A percentile compares a stretch with the other conserved stretches of the same genome.
phyloP scores from a whole-genome alignment of 2,113 vertebrate species.

The Hydrolagus affinis region DNA sequence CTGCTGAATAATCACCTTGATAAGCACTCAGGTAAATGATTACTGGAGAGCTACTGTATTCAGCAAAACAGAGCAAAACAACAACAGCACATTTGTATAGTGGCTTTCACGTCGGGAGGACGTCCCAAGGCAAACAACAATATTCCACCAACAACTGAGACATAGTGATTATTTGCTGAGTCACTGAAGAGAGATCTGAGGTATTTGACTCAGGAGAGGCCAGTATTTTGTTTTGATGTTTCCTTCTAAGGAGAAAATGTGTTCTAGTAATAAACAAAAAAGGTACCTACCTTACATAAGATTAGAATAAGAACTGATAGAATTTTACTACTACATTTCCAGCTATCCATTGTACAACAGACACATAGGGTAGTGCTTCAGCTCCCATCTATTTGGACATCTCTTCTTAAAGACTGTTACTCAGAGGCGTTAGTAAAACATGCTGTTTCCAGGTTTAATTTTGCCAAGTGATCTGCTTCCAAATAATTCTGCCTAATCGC shows the following conservation, averaged over 20 bases:
- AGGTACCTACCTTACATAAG: neutral
- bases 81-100: no score
- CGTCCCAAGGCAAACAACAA: no score
- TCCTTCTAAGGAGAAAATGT: neutral
- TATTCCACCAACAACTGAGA: neutral
- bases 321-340: neutral
- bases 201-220: neutral
- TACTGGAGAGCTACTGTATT: neutral
- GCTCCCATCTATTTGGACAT: neutral
- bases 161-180: neutral
- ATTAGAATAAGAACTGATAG: neutral
- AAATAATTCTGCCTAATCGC: constrained; percentile 20
- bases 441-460: neutral
- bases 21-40: neutral
- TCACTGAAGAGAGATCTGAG: neutral
- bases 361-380: neutral
- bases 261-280: neutral
- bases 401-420: neutral
- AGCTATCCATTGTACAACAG: constrained; percentile 14
- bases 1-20: neutral
- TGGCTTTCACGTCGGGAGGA: no score
- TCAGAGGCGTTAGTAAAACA: neutral
- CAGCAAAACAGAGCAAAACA: neutral
- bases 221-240: neutral
- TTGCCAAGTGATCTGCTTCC: neutral